Base-by-base conservation (phyloP, 2,888 invertebrate genomes). In the Panorpa germanica region DNA sequence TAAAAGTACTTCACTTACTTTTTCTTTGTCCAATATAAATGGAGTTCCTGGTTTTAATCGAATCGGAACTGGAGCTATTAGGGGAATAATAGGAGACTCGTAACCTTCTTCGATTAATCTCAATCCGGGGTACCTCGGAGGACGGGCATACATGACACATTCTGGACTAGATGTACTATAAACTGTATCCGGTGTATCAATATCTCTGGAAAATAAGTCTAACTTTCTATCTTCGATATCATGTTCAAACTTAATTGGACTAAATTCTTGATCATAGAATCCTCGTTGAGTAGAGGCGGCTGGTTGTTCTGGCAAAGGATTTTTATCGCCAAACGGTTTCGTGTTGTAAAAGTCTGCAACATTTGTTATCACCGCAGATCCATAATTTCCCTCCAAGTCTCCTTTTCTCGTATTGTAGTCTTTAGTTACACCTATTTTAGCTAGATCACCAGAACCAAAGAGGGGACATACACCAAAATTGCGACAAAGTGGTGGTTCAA, bases 261-360 rank as follows among this genome's bases (percentile, higher is more conserved):
- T 73, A 50, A 88, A 88, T 54, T 90, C 88, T 57, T 86, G 82
- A 50, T 85, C 83, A 45, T 90, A 90, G 50, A 86, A 88, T 8
- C 85, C 85, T 49, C 86, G 61, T 46, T 83, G 83, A 6, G 82
- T 83, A 3, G 70, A 65, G 1, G 69, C 65, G 3, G 74, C 66
- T 6, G 72, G 65, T 34, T 70, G 70, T 41, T 65, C 65, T 2
- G 76, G 70, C 30, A 74, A 52, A 1, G 82, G 75, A 46, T 76
- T 72, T 25, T 71, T 62, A 39, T 74, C 74, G 1, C 83, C 83
- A 44, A 81, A 85, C 2, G 86, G 86, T 51, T 77, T 72, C 1
- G 77, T 76, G 42, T 73, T 76, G 45, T 88, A 88, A 47, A 75
- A 75, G 53, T 88, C 85, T 2, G 70, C 67, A 29, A 68, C 65